Percentiles rank a stretch among this genome's conserved stretches.
phyloP scores from a whole-genome alignment of 2,888 invertebrate species.

The Linnaemya vulpina region DNA sequence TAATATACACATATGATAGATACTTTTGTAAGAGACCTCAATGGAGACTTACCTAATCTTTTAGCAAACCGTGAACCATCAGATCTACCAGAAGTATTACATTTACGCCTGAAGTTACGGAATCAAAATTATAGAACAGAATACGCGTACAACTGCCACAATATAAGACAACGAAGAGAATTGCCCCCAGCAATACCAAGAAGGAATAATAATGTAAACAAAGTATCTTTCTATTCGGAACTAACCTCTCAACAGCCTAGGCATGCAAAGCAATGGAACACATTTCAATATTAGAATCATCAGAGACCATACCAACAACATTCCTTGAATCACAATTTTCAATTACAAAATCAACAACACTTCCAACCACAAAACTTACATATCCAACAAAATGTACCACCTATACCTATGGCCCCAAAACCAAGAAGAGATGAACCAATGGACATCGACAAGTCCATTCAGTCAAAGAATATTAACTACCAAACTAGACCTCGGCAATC shows the following conservation, averaged over 20 bases:
- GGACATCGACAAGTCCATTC: not conserved
- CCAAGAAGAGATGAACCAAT: constrained; percentile 12
- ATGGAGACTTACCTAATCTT: constrained; percentile 1
- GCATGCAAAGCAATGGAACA: not conserved
- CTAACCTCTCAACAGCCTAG: not conserved
- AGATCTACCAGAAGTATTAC: no score
- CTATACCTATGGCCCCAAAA: constrained; percentile 6
- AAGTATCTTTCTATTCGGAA: not conserved
- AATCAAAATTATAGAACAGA: constrained; percentile 13
- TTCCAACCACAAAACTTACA: not conserved
- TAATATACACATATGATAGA: no score
- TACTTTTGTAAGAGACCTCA: not conserved
- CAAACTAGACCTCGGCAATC: constrained; percentile 14
- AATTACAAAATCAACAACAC: not conserved
- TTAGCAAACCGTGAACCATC: constrained; percentile 21
- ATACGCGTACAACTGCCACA: constrained; percentile 5
- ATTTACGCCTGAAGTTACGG: constrained; percentile 1
- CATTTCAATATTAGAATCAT: not conserved
- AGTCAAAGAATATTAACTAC: not conserved
- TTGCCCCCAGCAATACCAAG: not conserved
- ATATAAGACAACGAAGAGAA: constrained; percentile 6
- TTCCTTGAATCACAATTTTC: not conserved
- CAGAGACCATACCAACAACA: constrained; percentile 2
- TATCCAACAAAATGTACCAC: constrained; percentile 9
- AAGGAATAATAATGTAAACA: not conserved